phyloP scores from a whole-genome alignment of 2,113 vertebrate genomes.

The Addax nasomaculatus region DNA sequence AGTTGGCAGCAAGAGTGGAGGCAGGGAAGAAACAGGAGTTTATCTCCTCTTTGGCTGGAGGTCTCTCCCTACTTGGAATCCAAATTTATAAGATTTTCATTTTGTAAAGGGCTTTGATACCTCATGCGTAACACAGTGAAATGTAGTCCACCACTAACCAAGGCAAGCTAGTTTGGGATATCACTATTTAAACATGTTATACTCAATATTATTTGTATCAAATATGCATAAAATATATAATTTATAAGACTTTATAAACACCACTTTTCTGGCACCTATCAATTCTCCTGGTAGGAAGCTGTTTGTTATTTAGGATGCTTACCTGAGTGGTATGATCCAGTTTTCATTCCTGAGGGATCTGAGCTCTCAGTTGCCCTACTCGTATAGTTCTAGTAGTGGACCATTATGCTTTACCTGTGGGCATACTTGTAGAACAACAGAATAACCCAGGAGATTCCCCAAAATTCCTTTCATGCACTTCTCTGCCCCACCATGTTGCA shows the following conservation, averaged over 20 bases:
- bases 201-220: neutral
- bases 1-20: neutral
- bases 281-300: neutral
- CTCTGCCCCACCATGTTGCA: neutral
- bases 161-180: neutral
- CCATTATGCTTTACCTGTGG: neutral
- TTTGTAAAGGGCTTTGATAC: neutral
- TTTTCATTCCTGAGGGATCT: neutral
- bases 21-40: neutral
- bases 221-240: neutral
- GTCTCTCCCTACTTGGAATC: neutral
- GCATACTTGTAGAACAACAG: neutral
- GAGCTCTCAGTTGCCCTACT: neutral
- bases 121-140: neutral
- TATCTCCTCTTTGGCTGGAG: neutral
- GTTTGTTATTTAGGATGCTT: neutral
- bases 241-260: slow-evolving; percentile 14
- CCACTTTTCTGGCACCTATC: neutral
- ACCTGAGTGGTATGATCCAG: neutral
- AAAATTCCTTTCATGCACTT: neutral
- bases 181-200: slow-evolving; percentile 28
- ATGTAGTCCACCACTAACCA: neutral
- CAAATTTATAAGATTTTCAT: neutral
- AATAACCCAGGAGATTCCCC: neutral
- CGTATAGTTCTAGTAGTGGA: neutral